Percentiles rank a stretch among this genome's conserved stretches.
phyloP scores from a whole-genome alignment of 2,113 vertebrate species.

The Menidia beryllina region DNA sequence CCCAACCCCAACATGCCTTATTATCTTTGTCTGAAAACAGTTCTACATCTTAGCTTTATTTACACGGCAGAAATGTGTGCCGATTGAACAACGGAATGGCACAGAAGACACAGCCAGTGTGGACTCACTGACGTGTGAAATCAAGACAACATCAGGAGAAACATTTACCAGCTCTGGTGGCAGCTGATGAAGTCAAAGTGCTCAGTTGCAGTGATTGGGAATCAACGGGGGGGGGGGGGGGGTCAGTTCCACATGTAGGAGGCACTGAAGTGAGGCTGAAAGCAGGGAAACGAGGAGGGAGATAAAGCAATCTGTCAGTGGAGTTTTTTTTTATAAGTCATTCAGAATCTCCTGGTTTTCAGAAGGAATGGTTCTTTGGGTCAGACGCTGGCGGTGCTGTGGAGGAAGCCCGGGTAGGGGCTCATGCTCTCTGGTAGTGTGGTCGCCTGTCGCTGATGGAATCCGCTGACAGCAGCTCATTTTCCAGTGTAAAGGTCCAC shows the following conservation, averaged over 20 bases:
- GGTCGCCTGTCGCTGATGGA: not conserved
- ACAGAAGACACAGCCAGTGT: constrained; percentile 43
- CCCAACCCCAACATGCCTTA: constrained; percentile 21
- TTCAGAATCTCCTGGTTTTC: not conserved
- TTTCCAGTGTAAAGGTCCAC: constrained; percentile 80
- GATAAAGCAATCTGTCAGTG: not conserved
- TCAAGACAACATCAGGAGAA: constrained; percentile 9
- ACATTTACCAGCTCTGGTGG: constrained; percentile 21
- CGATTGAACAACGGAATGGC: constrained; percentile 52
- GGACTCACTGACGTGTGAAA: constrained; percentile 11
- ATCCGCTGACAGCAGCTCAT: constrained; percentile 42
- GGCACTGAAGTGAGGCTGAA: constrained; percentile 14
- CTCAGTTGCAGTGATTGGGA: constrained; percentile 35
- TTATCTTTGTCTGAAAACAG: not conserved
- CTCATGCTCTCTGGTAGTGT: constrained; percentile 13
- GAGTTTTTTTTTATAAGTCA: too few relatives aligned
- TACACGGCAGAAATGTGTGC: constrained; percentile 28
- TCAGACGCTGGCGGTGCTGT: constrained; percentile 1
- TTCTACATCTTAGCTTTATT: constrained; percentile 9
- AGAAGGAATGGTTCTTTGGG: constrained; percentile 43
- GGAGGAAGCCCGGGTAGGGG: not conserved
- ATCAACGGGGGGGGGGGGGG: constrained; percentile 28
- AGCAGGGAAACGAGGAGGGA: not conserved
- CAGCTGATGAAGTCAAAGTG: constrained; percentile 45
- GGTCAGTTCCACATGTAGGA: constrained; percentile 28